Conservation (phyloP, 2,113 vertebrate genomes). For the Laticauda laticaudata region DNA sequence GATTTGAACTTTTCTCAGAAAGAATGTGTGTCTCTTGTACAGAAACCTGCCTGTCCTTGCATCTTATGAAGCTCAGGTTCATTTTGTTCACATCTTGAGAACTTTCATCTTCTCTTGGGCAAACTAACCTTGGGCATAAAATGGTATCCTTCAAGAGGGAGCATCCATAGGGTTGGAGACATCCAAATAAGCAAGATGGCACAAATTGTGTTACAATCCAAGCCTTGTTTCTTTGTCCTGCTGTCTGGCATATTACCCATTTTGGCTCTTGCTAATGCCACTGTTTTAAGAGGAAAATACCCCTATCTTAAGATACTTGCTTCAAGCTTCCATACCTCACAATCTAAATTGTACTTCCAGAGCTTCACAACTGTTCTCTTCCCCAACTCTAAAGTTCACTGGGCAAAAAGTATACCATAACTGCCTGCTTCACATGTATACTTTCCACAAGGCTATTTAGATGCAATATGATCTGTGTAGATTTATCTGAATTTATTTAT, state of each 20-base stretch:
- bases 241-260: background rate
- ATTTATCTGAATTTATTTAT: background rate
- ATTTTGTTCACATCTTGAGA: background rate
- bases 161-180: background rate
- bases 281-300: background rate
- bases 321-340: background rate
- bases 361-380: background rate
- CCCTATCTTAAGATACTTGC: background rate
- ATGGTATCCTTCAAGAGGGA: background rate
- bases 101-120: background rate
- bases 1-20: background rate
- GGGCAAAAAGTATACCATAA: background rate
- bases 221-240: background rate
- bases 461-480: background rate
- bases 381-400: background rate
- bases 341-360: background rate
- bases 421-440: background rate
- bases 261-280: background rate
- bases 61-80: background rate
- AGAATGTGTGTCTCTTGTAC: background rate
- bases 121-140: background rate
- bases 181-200: background rate
- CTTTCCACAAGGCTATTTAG: background rate
- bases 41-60: background rate
- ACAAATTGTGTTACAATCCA: background rate